Conservation (phyloP, 2,888 invertebrate species). For the Andrena bicolor region DNA sequence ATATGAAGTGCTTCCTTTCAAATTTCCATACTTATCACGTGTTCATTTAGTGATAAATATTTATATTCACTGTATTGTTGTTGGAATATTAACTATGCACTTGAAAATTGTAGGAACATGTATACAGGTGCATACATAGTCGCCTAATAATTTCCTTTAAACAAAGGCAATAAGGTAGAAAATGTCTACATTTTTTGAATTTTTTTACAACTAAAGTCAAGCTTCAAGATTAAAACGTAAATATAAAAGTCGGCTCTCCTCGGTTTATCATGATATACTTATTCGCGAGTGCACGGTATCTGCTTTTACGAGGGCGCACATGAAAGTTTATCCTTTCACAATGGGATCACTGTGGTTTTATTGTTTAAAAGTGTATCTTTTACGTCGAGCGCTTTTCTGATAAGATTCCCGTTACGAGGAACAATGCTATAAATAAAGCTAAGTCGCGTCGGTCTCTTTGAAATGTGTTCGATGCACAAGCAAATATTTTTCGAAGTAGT, state of each 20-base stretch:
- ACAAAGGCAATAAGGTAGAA: background rate
- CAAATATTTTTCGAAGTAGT: background rate
- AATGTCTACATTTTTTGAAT: background rate
- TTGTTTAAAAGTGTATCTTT: slow-evolving; percentile 18
- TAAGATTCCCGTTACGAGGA: background rate
- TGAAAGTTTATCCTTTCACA: slow-evolving; percentile 27
- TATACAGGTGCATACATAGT: too few species aligned
- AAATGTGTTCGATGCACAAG: background rate
- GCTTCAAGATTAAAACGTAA: slow-evolving; percentile 23
- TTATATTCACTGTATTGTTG: too few species aligned
- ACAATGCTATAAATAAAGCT: slow-evolving; percentile 4
- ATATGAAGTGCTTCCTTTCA: too few species aligned
- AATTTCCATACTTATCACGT: too few species aligned
- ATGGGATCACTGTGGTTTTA: slow-evolving; percentile 35
- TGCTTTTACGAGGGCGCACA: background rate
- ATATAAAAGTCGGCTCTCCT: background rate
- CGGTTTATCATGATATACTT: slow-evolving; percentile 15
- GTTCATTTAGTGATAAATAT: too few species aligned
- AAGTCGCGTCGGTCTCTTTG: background rate
- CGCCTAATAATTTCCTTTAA: background rate
- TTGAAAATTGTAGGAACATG: too few species aligned
- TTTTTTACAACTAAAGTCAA: background rate
- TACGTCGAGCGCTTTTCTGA: slow-evolving; percentile 6
- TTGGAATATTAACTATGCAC: too few species aligned
- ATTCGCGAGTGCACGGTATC: background rate